Base-by-base conservation (phyloP, 2,888 invertebrate genomes). In the Pristionchus exspectatus region DNA sequence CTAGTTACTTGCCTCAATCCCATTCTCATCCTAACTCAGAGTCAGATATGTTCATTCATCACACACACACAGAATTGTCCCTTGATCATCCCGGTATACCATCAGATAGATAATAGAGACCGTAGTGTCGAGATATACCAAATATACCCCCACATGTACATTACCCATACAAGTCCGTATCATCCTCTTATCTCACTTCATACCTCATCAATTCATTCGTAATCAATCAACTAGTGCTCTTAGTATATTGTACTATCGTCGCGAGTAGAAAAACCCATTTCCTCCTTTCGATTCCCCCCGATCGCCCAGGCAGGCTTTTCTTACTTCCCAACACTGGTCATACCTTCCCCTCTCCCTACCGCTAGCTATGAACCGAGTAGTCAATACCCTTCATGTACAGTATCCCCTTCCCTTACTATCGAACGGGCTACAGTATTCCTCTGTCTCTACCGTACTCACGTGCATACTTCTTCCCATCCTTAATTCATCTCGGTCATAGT, bases 391-490 rank as follows among this genome's bases (percentile, higher is more conserved):
- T 10, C 86, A 38, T 86, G 86, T 86, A 86, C 86, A 86, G 86
- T 86, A 86, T 86, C 63, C 86, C 86, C 86, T 86, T 86, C 86
- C 38, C 63, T 54, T 44, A 63, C 33, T 86, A 66, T 50, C 66
- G 63, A 86, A 66, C 86, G 66, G 66, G 63, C 86, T 66, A 66
- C 38, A 24, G 86, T 86, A 86, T 63, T 86, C 66, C 66, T 86
- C 85, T 85, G 66, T 38, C 38, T 38, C 66, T 24, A 63, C 38
- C 66, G 30, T 86, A 86, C 44, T 50, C 44, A 63, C 44, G 86
- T 86, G 66, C 86, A 86, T 66, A 66, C 86, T 86, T 63, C n/a
- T 59, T 66, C 86, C 66, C 86, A 38, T 85, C 86, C 86, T 66
- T 86, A n/a, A 33, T 72, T 59, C 33, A 33, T n/a, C 87, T 59